phyloP scores from a whole-genome alignment of 1,140 invertebrate species.

The Myzus persicae region DNA sequence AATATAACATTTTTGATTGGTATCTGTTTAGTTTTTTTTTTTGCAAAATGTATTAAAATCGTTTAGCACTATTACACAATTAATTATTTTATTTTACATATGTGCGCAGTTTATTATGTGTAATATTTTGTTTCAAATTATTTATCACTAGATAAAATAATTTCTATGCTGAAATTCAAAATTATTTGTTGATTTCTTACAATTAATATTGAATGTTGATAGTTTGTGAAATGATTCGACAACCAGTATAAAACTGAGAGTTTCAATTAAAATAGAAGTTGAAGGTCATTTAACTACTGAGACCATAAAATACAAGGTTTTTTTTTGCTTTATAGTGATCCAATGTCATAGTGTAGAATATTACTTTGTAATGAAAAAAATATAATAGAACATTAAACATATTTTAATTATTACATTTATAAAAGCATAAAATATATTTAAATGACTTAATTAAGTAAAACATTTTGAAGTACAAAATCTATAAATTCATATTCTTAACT shows the following conservation, averaged over 20 bases:
- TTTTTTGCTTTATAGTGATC: background rate
- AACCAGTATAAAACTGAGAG: constrained; percentile 9
- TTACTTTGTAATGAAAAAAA: background rate
- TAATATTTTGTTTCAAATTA: background rate
- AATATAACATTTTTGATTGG: background rate
- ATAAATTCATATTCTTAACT: background rate
- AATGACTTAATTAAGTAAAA: background rate
- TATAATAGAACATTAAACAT: background rate
- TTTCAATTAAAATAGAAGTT: constrained; percentile 19
- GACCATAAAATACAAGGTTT: constrained; percentile 25
- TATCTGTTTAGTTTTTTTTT: background rate
- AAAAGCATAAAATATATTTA: background rate
- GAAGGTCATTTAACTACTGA: constrained; percentile 28
- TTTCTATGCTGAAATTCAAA: background rate
- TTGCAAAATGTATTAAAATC: background rate
- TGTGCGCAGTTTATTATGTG: background rate
- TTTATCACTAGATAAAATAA: background rate
- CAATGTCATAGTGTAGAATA: constrained; percentile 29
- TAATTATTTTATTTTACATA: background rate
- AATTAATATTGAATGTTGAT: background rate
- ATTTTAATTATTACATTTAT: background rate
- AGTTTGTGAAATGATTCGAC: background rate
- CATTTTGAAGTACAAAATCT: background rate
- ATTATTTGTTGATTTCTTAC: background rate
- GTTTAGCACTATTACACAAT: background rate